Conservation (phyloP, 2,888 invertebrate genomes). For the Kryphioiulus occultus region DNA sequence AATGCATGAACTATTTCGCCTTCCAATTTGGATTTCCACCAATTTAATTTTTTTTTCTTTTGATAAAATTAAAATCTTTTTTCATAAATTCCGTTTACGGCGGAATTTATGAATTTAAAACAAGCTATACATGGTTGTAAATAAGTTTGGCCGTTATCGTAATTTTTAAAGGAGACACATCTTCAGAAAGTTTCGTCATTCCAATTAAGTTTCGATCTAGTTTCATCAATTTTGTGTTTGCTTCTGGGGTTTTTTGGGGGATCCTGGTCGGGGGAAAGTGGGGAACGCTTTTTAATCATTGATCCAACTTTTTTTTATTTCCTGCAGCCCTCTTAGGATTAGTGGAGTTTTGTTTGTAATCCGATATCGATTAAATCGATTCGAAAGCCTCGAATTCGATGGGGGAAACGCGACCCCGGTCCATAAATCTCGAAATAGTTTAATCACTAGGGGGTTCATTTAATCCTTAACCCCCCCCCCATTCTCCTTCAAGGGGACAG, state of each 20-base stretch:
- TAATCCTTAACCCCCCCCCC: too few species aligned
- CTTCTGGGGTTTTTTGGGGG: neutral
- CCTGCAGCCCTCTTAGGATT: neutral
- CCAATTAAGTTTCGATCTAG: neutral
- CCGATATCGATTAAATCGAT: conserved; percentile 25
- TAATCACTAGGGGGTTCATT: neutral
- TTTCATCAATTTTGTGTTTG: neutral
- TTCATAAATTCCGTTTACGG: too few species aligned
- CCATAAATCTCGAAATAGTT: neutral
- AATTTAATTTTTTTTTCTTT: too few species aligned
- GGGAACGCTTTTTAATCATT: conserved; percentile 16
- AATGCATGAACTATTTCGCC: too few species aligned
- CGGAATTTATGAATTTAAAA: too few species aligned
- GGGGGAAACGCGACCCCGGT: neutral
- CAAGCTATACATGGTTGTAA: too few species aligned
- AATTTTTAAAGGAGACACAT: too few species aligned
- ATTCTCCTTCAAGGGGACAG: too few species aligned
- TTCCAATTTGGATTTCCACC: too few species aligned
- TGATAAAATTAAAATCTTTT: too few species aligned
- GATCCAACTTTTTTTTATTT: neutral
- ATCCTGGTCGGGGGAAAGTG: neutral
- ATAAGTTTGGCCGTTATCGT: too few species aligned
- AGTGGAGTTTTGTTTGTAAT: neutral
- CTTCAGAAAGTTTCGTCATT: too few species aligned
- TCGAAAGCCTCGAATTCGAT: neutral